Evolutionary conservation across 2,888 invertebrate species (phyloP), one percentile per base, ranked within the genome.

Genomic region (Cataglyphis albicans): DNA sequence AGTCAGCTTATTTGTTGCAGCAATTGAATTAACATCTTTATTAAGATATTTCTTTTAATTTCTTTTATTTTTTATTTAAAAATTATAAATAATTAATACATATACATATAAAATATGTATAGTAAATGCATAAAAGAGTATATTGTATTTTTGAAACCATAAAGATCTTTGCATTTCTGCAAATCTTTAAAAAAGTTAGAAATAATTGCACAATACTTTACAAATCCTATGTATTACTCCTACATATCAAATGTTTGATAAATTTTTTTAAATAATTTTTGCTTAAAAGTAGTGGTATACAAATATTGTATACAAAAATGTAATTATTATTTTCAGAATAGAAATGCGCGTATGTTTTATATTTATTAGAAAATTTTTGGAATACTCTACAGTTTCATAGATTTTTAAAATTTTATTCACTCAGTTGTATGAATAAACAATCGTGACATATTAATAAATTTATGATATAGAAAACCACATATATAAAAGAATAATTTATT

Each of bases 361-460:
- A 32, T n/a, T 18, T 63, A 4, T 10, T 15, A 44, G 18, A 48
- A 48, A n/a, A 18, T 57, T 38, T 21, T 38, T 7, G 4, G 38
- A 18, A 65, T 65, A 65, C 18, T 52, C 7, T 52, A 9, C 1
- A 25, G 10, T 18, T 57, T 57, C 4, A 12, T 59, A 57, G 3
- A 18, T 29, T 57, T 57, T 5, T 4, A 38, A 38, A 55, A 9
- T 55, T 25, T 67, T 25, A n/a, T 52, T 6, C 18, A 38, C 15
- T 18, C 12, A 65, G 15, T 64, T 29, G 10, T 38, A 38, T 70
- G 32, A 38, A 35, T 70, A 32, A 55, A 21, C 21, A 70, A 44
- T 44, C 18, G 6, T 2, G 57, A 38, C 21, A n/a, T 55, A 15
- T 70, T 57, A 70, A 55, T 70, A 70, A 68, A 35, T 68, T 18